phyloP scores from a whole-genome alignment of 2,888 invertebrate species.

The Ceramica pisi region DNA sequence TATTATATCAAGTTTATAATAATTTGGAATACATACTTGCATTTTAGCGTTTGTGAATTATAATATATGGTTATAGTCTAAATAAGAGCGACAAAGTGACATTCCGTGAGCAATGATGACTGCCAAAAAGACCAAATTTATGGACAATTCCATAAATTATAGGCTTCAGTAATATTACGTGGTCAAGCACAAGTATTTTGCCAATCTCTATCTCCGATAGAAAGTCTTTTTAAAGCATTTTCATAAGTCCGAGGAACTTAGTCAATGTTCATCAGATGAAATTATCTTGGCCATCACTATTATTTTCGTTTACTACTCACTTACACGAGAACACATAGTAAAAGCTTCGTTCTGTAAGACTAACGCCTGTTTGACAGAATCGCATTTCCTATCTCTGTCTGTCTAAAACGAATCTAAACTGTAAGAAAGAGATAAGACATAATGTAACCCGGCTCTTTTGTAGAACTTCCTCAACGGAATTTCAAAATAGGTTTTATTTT shows the following conservation, averaged over 20 bases:
- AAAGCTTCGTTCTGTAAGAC: constrained; percentile 39
- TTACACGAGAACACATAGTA: constrained; percentile 45
- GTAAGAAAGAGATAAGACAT: constrained; percentile 56
- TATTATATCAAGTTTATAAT: background rate
- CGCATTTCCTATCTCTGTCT: constrained; percentile 56
- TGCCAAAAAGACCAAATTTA: background rate
- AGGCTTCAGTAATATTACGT: background rate
- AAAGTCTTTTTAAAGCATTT: background rate
- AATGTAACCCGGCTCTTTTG: constrained; percentile 49
- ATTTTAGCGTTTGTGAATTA: background rate
- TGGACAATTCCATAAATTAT: too few species aligned
- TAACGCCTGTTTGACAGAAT: constrained; percentile 57
- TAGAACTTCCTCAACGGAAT: constrained; percentile 60
- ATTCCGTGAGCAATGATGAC: background rate
- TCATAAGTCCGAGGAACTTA: background rate
- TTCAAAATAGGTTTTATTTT: constrained; percentile 61
- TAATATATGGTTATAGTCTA: background rate
- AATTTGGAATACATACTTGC: too few species aligned
- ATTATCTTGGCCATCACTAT: background rate
- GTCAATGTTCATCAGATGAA: too few species aligned
- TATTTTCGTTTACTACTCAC: background rate
- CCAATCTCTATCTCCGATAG: background rate
- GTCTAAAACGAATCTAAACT: constrained; percentile 25
- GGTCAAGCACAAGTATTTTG: background rate
- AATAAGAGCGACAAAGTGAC: background rate